Evolutionary conservation across 64 coral and sea anemone genomes (phyloP).

Genomic region (Actinia tenebrosa): DNA sequence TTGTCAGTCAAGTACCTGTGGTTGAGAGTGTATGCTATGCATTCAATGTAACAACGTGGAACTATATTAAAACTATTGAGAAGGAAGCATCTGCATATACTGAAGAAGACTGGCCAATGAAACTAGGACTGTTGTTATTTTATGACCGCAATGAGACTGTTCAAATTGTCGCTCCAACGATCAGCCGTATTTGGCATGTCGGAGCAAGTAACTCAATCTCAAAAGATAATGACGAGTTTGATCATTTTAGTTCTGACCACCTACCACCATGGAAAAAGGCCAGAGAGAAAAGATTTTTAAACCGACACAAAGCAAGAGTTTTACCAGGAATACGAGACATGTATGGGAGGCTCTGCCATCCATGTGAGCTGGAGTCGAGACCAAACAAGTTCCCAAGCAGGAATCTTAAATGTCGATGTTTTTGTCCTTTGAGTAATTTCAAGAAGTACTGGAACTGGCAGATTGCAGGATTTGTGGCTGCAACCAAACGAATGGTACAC

Average conservation of each 20-base stretch:
- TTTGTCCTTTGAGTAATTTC: constrained; percentile 79
- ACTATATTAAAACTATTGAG: constrained; percentile 75
- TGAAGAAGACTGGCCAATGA: constrained; percentile 71
- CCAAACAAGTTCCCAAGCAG: constrained; percentile 54
- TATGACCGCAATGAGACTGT: constrained; percentile 86
- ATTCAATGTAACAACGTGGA: constrained; percentile 77
- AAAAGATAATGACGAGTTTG: constrained; percentile 20
- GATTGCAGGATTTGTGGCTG: constrained; percentile 67
- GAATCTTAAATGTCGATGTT: constrained; percentile 60
- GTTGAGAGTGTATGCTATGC: constrained; percentile 85
- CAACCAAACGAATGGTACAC: constrained; percentile 43
- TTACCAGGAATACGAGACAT: constrained; percentile 78
- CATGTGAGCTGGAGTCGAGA: constrained; percentile 74
- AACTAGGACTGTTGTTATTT: constrained; percentile 69
- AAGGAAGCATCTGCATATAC: constrained; percentile 68
- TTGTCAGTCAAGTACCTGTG: constrained; percentile 73
- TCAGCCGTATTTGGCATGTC: constrained; percentile 90
- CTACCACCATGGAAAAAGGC: constrained; percentile 83
- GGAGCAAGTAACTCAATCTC: constrained; percentile 50
- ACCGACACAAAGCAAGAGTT: constrained; percentile 68
- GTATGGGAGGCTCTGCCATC: constrained; percentile 78
- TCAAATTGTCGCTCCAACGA: constrained; percentile 74
- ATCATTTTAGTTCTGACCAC: constrained; percentile 11
- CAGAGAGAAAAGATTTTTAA: constrained; percentile 61
- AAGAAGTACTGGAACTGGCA: constrained; percentile 94